A percentile compares a stretch with the other conserved stretches of the same genome.
phyloP scores from a whole-genome alignment of 2,113 vertebrate species.

The Coryphaenoides rupestris region DNA sequence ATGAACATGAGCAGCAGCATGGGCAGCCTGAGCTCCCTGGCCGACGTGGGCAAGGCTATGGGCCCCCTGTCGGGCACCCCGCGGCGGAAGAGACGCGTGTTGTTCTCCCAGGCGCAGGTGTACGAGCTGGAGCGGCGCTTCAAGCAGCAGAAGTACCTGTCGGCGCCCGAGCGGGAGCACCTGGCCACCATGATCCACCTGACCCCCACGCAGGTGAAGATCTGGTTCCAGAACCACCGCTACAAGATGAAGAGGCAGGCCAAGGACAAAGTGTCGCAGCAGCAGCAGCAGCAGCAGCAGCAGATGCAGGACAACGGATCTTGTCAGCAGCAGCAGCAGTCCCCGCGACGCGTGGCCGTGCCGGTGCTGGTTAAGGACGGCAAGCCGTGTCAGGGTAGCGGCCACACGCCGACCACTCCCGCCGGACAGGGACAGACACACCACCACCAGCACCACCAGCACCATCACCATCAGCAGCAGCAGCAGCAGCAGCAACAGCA shows the following conservation, averaged over 20 bases:
- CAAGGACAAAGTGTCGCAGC: conserved; percentile 98
- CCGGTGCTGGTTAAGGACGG: conserved; percentile 98
- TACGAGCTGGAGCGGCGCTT: conserved; percentile 98
- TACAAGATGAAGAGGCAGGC: conserved; percentile 99
- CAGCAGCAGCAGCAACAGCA: too few relatives aligned
- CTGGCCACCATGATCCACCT: conserved; percentile 99
- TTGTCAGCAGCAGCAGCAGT: conserved; percentile 88
- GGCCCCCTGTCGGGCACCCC: conserved; percentile 91
- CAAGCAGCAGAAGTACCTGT: conserved; percentile 99
- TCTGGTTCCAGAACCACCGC: conserved; percentile 99
- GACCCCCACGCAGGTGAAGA: conserved; percentile 99
- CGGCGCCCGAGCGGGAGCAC: conserved; percentile 96
- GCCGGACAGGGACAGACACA: conserved; percentile 82
- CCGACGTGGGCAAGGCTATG: conserved; percentile 96
- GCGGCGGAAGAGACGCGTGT: conserved; percentile 91
- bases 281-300: too few relatives aligned
- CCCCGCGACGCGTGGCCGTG: conserved; percentile 94
- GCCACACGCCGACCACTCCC: conserved; percentile 81
- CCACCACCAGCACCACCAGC: conserved; percentile 85
- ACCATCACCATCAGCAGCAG: conserved; percentile 89
- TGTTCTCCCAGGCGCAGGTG: conserved; percentile 99
- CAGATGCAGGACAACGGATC: conserved; percentile 92
- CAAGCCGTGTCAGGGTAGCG: conserved; percentile 93
- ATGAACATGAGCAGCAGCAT: conserved; percentile 99
- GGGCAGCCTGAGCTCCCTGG: conserved; percentile 90